Evolutionary conservation across 2,888 invertebrate genomes (phyloP), one percentile per base, ranked within the genome.

Genomic region (Ferrisia virgata): DNA sequence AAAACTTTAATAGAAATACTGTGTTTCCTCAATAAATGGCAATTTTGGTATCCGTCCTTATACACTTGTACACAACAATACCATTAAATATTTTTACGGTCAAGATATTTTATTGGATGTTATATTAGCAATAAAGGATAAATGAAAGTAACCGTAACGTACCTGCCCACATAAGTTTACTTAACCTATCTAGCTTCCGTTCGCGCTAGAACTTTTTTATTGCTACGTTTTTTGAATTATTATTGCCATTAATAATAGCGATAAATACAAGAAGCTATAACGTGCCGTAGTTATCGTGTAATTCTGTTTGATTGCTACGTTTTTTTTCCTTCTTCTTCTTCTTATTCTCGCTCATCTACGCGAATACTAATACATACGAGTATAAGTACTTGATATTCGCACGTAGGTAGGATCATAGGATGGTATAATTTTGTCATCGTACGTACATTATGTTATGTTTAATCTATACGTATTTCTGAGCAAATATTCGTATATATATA

Each of bases 121-220:
- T 83, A 83, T 83, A 76, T 83, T 83, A 43, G 83, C 36, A 83
- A 83, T 83, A 83, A 83, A 83, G 72, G 47, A 83, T 83, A 83
- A 83, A 83, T 83, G 76, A 31, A 39, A 43, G 36, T 53, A 47
- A 64, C 39, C 36, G 33, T 83, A 83, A 83, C 83, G 43, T 83
- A 83, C 83, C 83, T 83, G 83, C 83, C 83, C 83, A 83, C 83
- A 83, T 83, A 47, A 83, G 83, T 83, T 83, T 83, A 83, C 83
- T 83, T 83, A 83, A 83, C 81, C 81, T 81, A 81, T 81, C 81
- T 81, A 40, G 83, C 83, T 83, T 83, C 83, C 83, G 83, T 83
- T 83, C 39, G 83, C 72, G 83, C 72, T 83, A 33, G 47, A 47
- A 47, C 22, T 64, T 81, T 81, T 82, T 82, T 82, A 83, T 83